These are phyloP conservation scores for Coboldia fuscipes DNA, from an alignment of 1,140 invertebrate species.

Conservation along the genomic window DNA sequence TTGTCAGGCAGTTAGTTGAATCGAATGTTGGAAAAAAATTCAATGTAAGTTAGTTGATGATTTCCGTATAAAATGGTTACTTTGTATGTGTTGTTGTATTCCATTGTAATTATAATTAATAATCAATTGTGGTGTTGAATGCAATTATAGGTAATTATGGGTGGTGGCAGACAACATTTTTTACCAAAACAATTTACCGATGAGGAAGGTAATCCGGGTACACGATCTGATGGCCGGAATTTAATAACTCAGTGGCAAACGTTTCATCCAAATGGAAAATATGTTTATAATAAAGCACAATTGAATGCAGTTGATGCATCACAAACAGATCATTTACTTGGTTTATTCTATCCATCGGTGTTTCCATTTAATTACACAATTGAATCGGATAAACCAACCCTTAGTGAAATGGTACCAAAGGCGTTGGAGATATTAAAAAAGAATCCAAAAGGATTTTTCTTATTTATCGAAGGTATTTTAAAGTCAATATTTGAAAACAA, in stretches of 20 bases:
- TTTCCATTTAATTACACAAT: conserved; percentile 30
- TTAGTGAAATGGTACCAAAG: conserved; percentile 63
- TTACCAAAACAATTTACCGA: too few species aligned
- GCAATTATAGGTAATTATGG: conserved; percentile 24
- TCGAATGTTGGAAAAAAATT: conserved; percentile 25
- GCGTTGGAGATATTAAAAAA: conserved; percentile 57
- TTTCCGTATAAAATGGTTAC: too few species aligned
- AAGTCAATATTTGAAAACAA: too few species aligned
- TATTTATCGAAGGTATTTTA: conserved; percentile 83
- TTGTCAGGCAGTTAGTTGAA: conserved; percentile 34
- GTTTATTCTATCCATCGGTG: conserved; percentile 26
- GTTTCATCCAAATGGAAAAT: conserved; percentile 29
- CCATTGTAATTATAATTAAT: too few species aligned
- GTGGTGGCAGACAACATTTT: conserved; percentile 25
- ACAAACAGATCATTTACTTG: conserved; percentile 24
- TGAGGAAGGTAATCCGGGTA: conserved; percentile 39
- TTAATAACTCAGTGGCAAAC: conserved; percentile 42
- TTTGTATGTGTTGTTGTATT: too few species aligned
- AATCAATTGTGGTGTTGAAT: too few species aligned
- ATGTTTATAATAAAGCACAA: conserved; percentile 40
- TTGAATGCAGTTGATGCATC: conserved; percentile 32
- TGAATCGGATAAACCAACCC: conserved; percentile 31
- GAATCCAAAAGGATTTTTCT: conserved; percentile 63
- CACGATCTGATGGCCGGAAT: conserved; percentile 31
- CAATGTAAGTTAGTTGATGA: too few species aligned